A percentile compares a stretch with the other conserved stretches of the same genome.
Conservation (phyloP, 2,113 vertebrate genomes). For the Chrysemys picta region DNA sequence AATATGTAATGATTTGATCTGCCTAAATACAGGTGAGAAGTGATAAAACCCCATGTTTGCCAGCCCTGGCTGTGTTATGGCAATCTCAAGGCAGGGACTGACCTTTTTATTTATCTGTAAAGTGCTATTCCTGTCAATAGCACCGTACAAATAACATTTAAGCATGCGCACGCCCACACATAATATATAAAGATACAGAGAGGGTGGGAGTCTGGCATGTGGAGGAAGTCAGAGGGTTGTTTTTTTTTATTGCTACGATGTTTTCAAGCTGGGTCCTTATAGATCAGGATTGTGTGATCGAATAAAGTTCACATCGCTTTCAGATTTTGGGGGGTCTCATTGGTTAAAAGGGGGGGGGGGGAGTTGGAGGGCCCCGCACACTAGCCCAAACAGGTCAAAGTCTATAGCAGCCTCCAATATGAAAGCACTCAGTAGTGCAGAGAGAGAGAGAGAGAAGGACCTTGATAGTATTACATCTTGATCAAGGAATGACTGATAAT, state of each 20-base stretch:
- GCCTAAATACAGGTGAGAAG: slow-evolving; percentile 71
- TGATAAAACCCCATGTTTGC: slow-evolving; percentile 62
- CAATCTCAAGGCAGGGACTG: slow-evolving; percentile 39
- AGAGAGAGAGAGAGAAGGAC: slow-evolving; percentile 57
- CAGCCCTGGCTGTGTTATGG: slow-evolving; percentile 60
- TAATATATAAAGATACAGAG: neutral
- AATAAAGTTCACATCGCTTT: neutral
- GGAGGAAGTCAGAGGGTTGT: neutral
- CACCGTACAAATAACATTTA: slow-evolving; percentile 34
- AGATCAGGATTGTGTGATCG: neutral
- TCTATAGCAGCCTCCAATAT: slow-evolving; percentile 9
- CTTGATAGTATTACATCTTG: slow-evolving; percentile 89
- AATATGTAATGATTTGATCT: slow-evolving; percentile 71
- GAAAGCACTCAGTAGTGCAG: neutral
- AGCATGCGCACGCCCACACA: neutral
- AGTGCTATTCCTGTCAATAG: neutral
- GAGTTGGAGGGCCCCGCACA: rapidly evolving
- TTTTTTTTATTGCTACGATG: neutral
- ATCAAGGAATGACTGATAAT: slow-evolving; percentile 99
- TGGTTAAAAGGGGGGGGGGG: neutral
- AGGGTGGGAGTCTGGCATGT: neutral
- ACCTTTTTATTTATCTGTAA: slow-evolving; percentile 55
- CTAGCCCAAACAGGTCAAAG: slow-evolving; percentile 13
- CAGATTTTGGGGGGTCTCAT: neutral
- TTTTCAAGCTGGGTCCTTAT: neutral